A percentile compares a stretch with the other conserved stretches of the same genome.
These are phyloP conservation scores for Diplodus sargus DNA, from an alignment of 2,797 vertebrate species.

Conservation along the genomic window DNA sequence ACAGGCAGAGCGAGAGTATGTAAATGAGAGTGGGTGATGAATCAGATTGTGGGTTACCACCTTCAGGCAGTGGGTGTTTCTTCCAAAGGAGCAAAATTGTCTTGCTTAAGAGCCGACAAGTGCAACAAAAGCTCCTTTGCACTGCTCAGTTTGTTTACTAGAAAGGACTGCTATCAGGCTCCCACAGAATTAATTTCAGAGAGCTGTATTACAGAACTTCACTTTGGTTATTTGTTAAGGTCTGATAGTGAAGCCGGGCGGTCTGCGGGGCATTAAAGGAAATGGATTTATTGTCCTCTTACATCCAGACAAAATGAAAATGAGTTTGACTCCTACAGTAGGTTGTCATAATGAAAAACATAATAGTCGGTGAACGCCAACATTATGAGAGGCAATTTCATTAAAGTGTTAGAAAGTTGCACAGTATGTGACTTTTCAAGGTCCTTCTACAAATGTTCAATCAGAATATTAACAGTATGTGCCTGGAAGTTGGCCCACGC, in stretches of 20 bases:
- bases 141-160: slow-evolving; percentile 58
- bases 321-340: slow-evolving; percentile 62
- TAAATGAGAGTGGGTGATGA: slow-evolving; percentile 43
- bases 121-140: slow-evolving; percentile 41
- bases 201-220: slow-evolving; percentile 24
- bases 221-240: slow-evolving; percentile 59
- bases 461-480: slow-evolving; percentile 70
- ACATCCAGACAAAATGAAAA: slow-evolving; percentile 70
- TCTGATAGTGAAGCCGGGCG: slow-evolving; percentile 43
- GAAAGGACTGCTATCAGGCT: slow-evolving; percentile 39
- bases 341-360: slow-evolving; percentile 77
- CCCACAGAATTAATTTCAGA: slow-evolving; percentile 49
- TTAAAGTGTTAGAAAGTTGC: slow-evolving; percentile 74
- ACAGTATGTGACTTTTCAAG: slow-evolving; percentile 74
- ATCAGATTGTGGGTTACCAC: slow-evolving; percentile 26
- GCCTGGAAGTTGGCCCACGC: slow-evolving; percentile 62
- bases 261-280: slow-evolving; percentile 50
- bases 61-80: slow-evolving; percentile 39
- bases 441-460: slow-evolving; percentile 74
- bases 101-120: slow-evolving; percentile 37
- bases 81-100: slow-evolving; percentile 22
- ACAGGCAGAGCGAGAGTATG: slow-evolving; percentile 9
- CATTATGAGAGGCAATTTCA: slow-evolving; percentile 78
- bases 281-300: slow-evolving; percentile 68
- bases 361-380: slow-evolving; percentile 70